Conservation (phyloP, 30 jellyfish, hydroid and myxozoan genomes). For the Morbakka virulenta region DNA sequence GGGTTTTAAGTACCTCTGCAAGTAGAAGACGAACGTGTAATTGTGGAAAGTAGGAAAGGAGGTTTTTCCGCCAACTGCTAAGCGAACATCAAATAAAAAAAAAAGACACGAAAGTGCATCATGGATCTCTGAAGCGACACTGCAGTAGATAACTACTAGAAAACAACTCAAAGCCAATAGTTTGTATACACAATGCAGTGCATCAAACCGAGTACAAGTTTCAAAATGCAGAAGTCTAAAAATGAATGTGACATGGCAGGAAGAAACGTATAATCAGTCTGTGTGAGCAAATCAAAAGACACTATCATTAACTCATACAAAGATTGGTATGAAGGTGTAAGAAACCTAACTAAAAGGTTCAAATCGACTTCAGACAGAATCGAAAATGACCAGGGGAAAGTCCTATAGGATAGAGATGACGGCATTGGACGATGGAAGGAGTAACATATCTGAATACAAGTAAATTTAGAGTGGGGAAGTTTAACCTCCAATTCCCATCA, state of each 20-base stretch:
- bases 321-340: not conserved
- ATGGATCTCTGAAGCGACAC: too few relatives aligned
- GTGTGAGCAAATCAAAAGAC: constrained; percentile 8
- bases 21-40: too few relatives aligned
- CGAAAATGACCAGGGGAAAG: not conserved
- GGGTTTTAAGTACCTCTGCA: too few relatives aligned
- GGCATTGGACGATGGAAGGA: not conserved
- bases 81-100: too few relatives aligned
- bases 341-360: not conserved
- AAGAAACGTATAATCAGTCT: not conserved
- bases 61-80: too few relatives aligned
- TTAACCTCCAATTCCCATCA: not conserved
- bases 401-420: not conserved
- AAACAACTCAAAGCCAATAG: too few relatives aligned
- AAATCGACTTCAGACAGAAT: not conserved
- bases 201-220: constrained; percentile 6
- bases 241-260: constrained; percentile 9
- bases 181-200: too few relatives aligned
- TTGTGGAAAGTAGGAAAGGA: too few relatives aligned
- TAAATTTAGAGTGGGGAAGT: not conserved
- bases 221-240: constrained; percentile 15
- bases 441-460: not conserved
- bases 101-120: too few relatives aligned
- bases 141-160: too few relatives aligned
- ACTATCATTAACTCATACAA: not conserved